A percentile compares a stretch with the other conserved stretches of the same genome.
phyloP scores from a whole-genome alignment of 2,888 invertebrate genomes.

The Coenonympha arcania region DNA sequence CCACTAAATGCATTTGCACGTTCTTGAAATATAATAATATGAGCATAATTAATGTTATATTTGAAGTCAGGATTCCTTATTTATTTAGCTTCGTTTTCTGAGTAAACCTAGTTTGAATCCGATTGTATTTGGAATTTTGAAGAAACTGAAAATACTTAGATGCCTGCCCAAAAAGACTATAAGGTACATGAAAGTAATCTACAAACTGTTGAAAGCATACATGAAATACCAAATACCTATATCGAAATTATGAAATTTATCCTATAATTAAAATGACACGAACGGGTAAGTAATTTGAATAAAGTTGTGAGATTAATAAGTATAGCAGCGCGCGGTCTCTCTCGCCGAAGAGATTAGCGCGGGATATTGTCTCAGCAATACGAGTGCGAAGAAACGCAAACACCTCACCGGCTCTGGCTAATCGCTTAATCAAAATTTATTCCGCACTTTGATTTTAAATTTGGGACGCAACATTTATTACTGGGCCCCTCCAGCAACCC shows the following conservation, averaged over 20 bases:
- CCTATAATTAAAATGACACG: background rate
- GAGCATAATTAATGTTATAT: background rate
- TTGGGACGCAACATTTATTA: conserved; percentile 74
- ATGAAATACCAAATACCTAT: no score
- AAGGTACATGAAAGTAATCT: no score
- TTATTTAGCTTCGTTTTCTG: no score
- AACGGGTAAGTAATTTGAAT: no score
- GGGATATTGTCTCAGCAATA: conserved; percentile 18
- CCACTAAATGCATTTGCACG: conserved; percentile 3
- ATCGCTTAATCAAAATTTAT: conserved; percentile 75
- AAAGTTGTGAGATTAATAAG: no score
- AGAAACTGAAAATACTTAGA: no score
- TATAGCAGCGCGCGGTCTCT: conserved; percentile 4
- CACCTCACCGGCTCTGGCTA: conserved; percentile 61
- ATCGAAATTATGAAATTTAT: conserved; percentile 4
- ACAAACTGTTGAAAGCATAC: no score
- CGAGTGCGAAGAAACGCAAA: conserved; percentile 52
- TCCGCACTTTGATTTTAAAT: conserved; percentile 75
- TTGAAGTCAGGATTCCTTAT: background rate
- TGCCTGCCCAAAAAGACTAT: no score
- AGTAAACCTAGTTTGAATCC: no score
- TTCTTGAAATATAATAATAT: background rate
- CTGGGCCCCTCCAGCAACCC: conserved; percentile 68
- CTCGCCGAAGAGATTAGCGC: conserved; percentile 6
- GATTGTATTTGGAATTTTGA: no score